A percentile compares a stretch with the other conserved stretches of the same genome.
phyloP scores from a whole-genome alignment of 2,888 invertebrate genomes.

The Cerceris rybyensis region DNA sequence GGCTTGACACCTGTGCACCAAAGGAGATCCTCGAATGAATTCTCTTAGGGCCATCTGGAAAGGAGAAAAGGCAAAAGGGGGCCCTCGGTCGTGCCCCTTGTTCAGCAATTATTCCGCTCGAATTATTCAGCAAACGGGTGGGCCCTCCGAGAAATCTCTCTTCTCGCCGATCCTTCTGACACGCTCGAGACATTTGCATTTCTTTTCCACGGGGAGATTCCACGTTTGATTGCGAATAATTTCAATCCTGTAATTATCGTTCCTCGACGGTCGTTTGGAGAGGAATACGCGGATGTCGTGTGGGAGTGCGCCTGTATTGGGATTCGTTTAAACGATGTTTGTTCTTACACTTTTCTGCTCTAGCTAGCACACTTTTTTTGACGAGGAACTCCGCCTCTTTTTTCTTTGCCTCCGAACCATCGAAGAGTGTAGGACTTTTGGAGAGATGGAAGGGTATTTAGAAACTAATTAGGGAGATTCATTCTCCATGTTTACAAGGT shows the following conservation, averaged over 20 bases:
- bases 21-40: constrained; percentile 26
- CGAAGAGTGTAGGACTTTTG: no score
- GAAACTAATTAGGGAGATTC: no score
- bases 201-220: constrained; percentile 27
- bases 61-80: constrained; percentile 33
- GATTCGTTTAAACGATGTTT: not conserved
- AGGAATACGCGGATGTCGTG: not conserved
- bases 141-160: constrained; percentile 40
- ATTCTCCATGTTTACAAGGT: no score
- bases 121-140: constrained; percentile 53
- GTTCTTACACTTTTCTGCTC: no score
- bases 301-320: not conserved
- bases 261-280: not conserved
- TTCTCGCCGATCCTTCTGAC: constrained; percentile 4
- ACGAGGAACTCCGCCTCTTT: no score
- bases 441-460: no score
- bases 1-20: constrained; percentile 46
- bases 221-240: not conserved
- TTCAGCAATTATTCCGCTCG: constrained; percentile 60
- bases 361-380: no score
- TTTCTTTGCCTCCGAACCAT: no score
- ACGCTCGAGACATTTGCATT: constrained; percentile 37
- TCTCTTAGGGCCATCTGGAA: constrained; percentile 28
- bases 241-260: not conserved
- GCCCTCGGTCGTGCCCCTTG: constrained; percentile 17